Evolutionary conservation across 2,797 vertebrate species (phyloP).

Genomic region (Tragelaphus eurycerus): DNA sequence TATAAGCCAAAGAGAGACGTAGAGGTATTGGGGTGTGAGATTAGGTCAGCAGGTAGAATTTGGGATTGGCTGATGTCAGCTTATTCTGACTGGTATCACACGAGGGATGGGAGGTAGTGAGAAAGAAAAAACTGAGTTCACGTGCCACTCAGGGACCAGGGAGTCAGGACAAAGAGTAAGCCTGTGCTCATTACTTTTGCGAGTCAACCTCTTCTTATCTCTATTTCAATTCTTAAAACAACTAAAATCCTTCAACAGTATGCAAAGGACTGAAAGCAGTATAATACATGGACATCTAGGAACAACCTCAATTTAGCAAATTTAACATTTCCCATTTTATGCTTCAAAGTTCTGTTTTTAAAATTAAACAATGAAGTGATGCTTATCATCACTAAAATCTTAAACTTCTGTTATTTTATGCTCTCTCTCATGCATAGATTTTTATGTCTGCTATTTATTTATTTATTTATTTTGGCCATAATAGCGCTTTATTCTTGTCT

Average conservation of each 20-base stretch:
- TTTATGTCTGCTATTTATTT: background rate
- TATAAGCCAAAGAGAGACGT: background rate
- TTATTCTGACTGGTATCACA: background rate
- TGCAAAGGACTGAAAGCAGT: background rate
- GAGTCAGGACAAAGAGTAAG: background rate
- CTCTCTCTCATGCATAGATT: background rate
- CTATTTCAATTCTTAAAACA: background rate
- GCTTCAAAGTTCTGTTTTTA: background rate
- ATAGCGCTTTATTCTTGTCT: too few relatives aligned
- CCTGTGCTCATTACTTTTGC: background rate
- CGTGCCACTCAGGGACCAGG: background rate
- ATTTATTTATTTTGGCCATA: too few relatives aligned
- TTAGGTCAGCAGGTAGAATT: background rate
- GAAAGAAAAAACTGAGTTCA: background rate
- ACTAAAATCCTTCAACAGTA: background rate
- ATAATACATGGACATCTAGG: background rate
- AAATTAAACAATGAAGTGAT: background rate
- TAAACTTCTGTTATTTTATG: background rate
- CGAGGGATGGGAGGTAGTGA: background rate
- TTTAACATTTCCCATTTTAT: background rate
- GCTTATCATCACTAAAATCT: background rate
- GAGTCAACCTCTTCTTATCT: background rate
- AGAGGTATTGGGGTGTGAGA: background rate
- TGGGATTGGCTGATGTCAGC: background rate
- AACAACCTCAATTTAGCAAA: background rate